phyloP scores from a whole-genome alignment of 1,140 invertebrate species.

The Olivierus martensii region DNA sequence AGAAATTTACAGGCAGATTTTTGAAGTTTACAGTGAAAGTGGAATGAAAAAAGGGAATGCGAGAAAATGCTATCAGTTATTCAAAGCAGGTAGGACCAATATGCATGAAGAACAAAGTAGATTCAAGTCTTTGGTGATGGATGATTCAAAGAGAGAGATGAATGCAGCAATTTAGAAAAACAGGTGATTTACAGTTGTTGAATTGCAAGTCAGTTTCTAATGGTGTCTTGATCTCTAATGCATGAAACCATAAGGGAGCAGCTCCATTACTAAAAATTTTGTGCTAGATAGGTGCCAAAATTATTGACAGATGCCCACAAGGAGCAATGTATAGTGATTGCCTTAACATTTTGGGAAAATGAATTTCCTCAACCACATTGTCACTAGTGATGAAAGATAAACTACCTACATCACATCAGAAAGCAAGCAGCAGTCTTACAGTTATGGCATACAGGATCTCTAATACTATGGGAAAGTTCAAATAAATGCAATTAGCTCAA shows the following conservation, averaged over 20 bases:
- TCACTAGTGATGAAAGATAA: not conserved
- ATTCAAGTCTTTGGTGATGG: too few species aligned
- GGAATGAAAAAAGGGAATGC: too few species aligned
- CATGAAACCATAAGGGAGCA: not conserved
- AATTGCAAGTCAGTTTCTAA: not conserved
- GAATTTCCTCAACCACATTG: not conserved
- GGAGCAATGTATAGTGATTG: not conserved
- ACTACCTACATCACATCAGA: not conserved
- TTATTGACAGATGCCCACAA: not conserved
- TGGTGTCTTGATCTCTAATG: not conserved
- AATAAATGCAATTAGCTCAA: too few species aligned
- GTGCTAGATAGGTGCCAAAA: not conserved
- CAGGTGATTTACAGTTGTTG: not conserved
- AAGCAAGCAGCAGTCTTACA: not conserved
- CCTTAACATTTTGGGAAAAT: not conserved
- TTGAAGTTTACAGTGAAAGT: too few species aligned
- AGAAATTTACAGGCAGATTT: too few species aligned
- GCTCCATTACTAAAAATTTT: not conserved
- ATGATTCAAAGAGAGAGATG: not conserved
- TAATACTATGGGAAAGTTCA: too few species aligned
- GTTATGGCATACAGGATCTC: too few species aligned
- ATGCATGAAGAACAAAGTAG: too few species aligned
- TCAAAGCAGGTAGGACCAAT: too few species aligned
- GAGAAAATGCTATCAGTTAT: too few species aligned
- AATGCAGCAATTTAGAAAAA: not conserved